A percentile compares a stretch with the other conserved stretches of the same genome.
Evolutionary conservation across 30 jellyfish, hydroid and myxozoan species (phyloP).

Genomic region (Catostylus mosaicus): DNA sequence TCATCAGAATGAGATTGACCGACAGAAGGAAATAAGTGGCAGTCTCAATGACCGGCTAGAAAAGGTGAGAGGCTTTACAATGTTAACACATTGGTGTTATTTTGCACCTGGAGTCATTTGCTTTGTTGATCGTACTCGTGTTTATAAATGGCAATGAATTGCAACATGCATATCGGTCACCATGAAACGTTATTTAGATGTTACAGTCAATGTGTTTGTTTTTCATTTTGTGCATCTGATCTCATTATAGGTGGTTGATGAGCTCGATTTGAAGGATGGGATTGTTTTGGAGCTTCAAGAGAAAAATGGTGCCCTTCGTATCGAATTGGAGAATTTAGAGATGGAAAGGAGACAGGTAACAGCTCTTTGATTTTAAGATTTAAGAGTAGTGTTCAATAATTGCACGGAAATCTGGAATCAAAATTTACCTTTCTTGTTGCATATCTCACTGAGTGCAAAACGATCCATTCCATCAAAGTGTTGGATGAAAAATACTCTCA

Average conservation of each 20-base stretch:
- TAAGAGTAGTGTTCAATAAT: too few relatives aligned
- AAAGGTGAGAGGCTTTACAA: too few relatives aligned
- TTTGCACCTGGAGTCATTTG: too few relatives aligned
- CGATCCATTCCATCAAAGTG: too few relatives aligned
- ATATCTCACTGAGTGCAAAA: too few relatives aligned
- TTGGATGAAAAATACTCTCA: too few relatives aligned
- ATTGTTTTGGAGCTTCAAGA: constrained; percentile 64
- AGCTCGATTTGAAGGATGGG: constrained; percentile 76
- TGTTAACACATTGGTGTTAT: too few relatives aligned
- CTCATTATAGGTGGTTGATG: constrained; percentile 74
- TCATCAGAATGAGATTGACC: constrained; percentile 53
- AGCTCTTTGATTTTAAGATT: not conserved
- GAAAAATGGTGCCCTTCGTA: constrained; percentile 41
- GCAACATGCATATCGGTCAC: not conserved
- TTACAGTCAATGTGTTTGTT: not conserved
- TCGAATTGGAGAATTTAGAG: constrained; percentile 44
- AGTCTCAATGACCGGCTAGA: constrained; percentile 26
- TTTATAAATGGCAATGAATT: not conserved
- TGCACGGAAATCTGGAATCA: too few relatives aligned
- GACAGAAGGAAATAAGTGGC: constrained; percentile 43
- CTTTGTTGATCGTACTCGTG: not conserved
- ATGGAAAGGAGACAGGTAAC: constrained; percentile 52
- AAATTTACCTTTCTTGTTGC: too few relatives aligned
- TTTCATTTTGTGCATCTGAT: too few relatives aligned
- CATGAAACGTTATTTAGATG: not conserved